phyloP scores from a whole-genome alignment of 2,113 vertebrate species.

The Gymnorhina tibicen region DNA sequence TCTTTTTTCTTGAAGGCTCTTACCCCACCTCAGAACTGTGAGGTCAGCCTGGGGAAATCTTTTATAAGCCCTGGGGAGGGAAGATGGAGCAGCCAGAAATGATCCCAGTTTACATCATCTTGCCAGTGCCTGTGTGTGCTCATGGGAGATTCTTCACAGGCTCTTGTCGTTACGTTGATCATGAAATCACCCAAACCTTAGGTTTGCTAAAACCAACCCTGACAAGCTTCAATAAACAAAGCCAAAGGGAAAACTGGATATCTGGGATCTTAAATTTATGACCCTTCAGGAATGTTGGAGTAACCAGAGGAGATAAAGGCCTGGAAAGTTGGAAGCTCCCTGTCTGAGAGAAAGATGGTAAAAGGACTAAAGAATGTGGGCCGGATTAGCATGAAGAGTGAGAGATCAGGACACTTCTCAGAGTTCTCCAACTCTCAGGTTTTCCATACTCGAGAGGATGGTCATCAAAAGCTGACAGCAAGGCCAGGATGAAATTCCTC shows the following conservation, averaged over 20 bases:
- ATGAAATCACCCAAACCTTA: neutral
- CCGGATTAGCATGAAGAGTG: neutral
- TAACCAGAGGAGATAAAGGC: neutral
- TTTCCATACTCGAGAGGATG: neutral
- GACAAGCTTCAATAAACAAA: neutral
- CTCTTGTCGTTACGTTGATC: neutral
- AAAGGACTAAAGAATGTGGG: neutral
- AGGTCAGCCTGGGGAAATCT: neutral
- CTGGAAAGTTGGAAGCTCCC: neutral
- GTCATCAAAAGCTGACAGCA: neutral
- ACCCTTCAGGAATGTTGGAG: neutral
- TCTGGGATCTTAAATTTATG: neutral
- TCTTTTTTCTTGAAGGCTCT: neutral
- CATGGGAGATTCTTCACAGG: neutral
- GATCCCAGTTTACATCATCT: neutral
- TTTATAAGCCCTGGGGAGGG: neutral
- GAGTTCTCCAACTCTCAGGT: neutral
- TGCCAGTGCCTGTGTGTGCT: neutral
- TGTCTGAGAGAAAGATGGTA: neutral
- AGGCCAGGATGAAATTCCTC: neutral
- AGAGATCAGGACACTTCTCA: neutral
- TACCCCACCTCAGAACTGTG: neutral
- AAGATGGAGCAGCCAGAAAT: neutral
- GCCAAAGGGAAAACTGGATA: neutral
- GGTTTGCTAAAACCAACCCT: neutral